Base-by-base conservation (phyloP, 92 coral and sea anemone genomes). In the Paragorgia papillata region DNA sequence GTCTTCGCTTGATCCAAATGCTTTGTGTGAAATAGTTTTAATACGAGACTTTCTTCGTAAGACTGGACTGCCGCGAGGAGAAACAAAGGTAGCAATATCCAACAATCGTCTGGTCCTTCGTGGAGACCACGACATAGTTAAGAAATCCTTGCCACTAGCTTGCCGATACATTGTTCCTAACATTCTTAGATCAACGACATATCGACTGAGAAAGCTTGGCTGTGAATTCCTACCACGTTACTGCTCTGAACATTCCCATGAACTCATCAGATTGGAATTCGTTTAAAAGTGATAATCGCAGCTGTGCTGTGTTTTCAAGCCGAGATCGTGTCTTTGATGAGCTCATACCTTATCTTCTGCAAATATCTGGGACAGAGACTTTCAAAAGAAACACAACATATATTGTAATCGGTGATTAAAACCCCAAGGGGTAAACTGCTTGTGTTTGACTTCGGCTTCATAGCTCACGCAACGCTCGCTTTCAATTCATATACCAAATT, bases 251-350 rank as follows among this genome's bases (percentile, higher is more conserved):
- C 53, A 46, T 46, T 46, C 14, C 12, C n/a, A n/a, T 46, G 53
- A 46, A 46, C 2, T 46, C 53, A 46, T 46, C 53, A 29, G 12
- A 13, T 13, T 27, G 34, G 34, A 0, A 34, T 49, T 68, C 59
- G 75, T 44, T 49, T 68, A 9, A 49, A 28, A 28, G 66, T 19
- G 1, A 3, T 29, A 25, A 1, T 22, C 9, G 41, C 58, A 68
- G 26, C 75, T 68, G 59, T 44, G 75, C 48, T 68, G 59, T 44
- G 75, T 68, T 68, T 49, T 43, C 59, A 49, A 44, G 58, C 75
- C 24, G 59, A 5, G 41, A 46, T n/a, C 21, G 1, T 26, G 22
- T 44, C 1, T 20, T 15, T 44, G 8, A 10, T 58, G 64, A 14
- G 7, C 20, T 68, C n/a, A 14, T 30, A 13, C 37, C 48, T 68